Evolutionary conservation across 2,113 vertebrate genomes (phyloP), one percentile per base, ranked within the genome.

Genomic region (Rhea pennata): DNA sequence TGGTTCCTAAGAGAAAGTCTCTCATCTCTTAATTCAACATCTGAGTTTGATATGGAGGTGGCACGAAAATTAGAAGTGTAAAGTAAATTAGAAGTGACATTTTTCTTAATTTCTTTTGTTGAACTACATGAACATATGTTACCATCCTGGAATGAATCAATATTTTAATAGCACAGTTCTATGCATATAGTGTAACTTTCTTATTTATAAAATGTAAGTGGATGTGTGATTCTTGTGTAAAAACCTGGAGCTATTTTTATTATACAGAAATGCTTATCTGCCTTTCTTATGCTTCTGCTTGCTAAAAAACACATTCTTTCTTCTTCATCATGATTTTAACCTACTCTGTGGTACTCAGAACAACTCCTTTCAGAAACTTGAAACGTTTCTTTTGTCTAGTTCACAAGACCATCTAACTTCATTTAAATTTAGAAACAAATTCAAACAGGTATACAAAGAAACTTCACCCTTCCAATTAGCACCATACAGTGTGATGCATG

Each of bases 121-220:
- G 48, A 82, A 31, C 27, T 92, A 22, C 48, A 58, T n/a, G n/a
- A 87, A 83, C 67, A 90, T 71, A 82, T 91, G 73, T 46, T 90
- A 11, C 64, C 87, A 82, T 72, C 76, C 36, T 82, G 54, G 21
- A 84, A 79, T 90, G 84, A 95, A 66, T 95, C 95, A 97, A 64
- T 48, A 59, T 26, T 74, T 91, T 64, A 64, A 90, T 39, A 67
- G 44, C 16, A 46, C 72, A 64, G 76, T 67, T 86, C 67, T 84
- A 24, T 48, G 76, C 42, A 83, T 54, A 24, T 6, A 86, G 36
- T 20, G 53, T 62, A 86, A 62, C 33, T 70, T 82, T 70, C 46
- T 85, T 87, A 73, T 31, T 87, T 87, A 48, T 54, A 82, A 86
- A 39, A 79, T 46, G 40, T 46, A 75, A 56, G 73, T 73, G 81